A percentile compares a stretch with the other conserved stretches of the same genome.
phyloP scores from a whole-genome alignment of 2,888 invertebrate genomes.

The Folsomia manolachei region DNA sequence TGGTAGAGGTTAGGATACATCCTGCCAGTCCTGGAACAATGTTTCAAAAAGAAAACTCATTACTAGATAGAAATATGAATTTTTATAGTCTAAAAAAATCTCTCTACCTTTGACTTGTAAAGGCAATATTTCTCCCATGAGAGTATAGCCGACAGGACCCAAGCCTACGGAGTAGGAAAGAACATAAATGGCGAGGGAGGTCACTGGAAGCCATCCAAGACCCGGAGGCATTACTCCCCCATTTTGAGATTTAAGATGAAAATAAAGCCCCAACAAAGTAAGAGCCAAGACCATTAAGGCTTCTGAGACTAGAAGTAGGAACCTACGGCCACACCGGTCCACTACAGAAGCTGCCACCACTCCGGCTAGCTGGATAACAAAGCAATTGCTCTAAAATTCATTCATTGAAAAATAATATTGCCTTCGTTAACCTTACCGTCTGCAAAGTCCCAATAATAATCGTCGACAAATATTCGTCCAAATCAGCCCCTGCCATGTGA shows the following conservation, averaged over 20 bases:
- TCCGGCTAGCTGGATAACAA: constrained; percentile 55
- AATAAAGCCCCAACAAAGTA: constrained; percentile 61
- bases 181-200: constrained; percentile 63
- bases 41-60: neutral
- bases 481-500: constrained; percentile 43
- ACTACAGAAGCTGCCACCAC: constrained; percentile 61
- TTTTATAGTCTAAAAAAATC: neutral
- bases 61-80: no score
- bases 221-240: constrained; percentile 56
- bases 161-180: constrained; percentile 64
- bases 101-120: constrained; percentile 27
- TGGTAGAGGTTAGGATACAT: constrained; percentile 32
- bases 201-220: constrained; percentile 61
- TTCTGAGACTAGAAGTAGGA: constrained; percentile 63
- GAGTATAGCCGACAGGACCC: constrained; percentile 65
- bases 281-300: constrained; percentile 60
- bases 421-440: constrained; percentile 56
- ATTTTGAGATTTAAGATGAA: constrained; percentile 58
- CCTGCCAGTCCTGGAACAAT: constrained; percentile 33
- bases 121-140: constrained; percentile 38
- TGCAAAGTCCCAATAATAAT: constrained; percentile 81
- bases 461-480: constrained; percentile 64
- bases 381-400: neutral
- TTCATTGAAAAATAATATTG: neutral
- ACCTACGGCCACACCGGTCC: constrained; percentile 64